phyloP scores from a whole-genome alignment of 1,140 invertebrate species.

The Cyphomyrmex costatus region DNA sequence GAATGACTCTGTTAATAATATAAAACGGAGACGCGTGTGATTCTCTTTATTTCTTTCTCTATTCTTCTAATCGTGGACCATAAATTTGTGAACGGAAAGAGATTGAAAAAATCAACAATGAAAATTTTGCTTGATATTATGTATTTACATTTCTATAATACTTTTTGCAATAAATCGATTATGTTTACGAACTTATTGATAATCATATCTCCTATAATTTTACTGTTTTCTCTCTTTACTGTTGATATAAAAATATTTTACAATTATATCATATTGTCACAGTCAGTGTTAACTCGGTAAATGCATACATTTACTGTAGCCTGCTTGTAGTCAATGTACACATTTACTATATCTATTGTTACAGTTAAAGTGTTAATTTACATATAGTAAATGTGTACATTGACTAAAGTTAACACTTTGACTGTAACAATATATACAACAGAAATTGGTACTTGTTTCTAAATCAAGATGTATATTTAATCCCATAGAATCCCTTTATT shows the following conservation, averaged over 20 bases:
- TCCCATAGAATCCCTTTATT: neutral
- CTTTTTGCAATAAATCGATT: neutral
- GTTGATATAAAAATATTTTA: neutral
- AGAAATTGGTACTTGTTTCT: neutral
- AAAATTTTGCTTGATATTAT: neutral
- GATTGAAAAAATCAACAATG: neutral
- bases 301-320: no score
- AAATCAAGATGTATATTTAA: neutral
- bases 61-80: neutral
- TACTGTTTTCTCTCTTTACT: neutral
- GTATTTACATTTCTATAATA: neutral
- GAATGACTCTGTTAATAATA: conserved; percentile 46
- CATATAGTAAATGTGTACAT: no score
- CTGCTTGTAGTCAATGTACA: no score
- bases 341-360: no score
- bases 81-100: neutral
- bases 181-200: conserved; percentile 13
- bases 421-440: neutral
- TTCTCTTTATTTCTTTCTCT: conserved; percentile 21
- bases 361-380: no score
- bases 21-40: conserved; percentile 34
- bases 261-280: neutral
- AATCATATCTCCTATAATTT: neutral
- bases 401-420: no score
- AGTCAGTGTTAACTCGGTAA: no score